Conservation (phyloP, 2,797 vertebrate genomes). For the Carduelis carduelis region DNA sequence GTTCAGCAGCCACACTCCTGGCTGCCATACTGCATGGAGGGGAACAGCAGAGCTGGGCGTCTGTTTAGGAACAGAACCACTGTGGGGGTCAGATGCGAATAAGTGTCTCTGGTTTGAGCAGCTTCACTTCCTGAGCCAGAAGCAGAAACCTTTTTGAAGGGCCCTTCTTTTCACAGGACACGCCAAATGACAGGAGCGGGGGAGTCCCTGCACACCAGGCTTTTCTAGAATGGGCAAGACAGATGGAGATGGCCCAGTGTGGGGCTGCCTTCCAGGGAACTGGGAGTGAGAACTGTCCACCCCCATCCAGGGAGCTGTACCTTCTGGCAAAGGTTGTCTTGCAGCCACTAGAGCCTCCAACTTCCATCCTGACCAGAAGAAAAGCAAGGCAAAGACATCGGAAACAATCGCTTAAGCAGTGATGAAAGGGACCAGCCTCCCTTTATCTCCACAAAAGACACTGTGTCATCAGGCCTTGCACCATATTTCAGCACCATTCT, state of each 20-base stretch:
- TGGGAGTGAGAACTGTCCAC: not conserved
- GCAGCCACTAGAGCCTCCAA: not conserved
- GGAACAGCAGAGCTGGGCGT: not conserved
- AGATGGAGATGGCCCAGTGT: not conserved
- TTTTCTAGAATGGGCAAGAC: not conserved
- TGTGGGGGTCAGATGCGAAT: not conserved
- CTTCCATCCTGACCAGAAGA: not conserved
- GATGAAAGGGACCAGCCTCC: conserved; percentile 26
- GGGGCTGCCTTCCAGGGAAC: not conserved
- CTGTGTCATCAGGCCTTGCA: conserved; percentile 19
- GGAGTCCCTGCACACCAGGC: not conserved
- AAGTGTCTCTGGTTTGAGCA: not conserved
- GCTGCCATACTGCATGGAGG: not conserved
- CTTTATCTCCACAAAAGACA: conserved; percentile 36
- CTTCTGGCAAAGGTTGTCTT: not conserved
- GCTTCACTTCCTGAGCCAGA: not conserved
- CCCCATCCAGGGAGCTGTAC: not conserved
- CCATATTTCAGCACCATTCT: conserved; percentile 32
- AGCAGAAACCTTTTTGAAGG: not conserved
- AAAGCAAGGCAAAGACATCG: not conserved
- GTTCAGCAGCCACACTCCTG: not conserved
- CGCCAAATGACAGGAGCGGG: accelerated
- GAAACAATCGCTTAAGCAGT: not conserved
- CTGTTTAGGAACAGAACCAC: not conserved
- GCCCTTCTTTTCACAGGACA: not conserved